Base-by-base conservation (phyloP, 2,888 invertebrate genomes). In the Patella pellucida region DNA sequence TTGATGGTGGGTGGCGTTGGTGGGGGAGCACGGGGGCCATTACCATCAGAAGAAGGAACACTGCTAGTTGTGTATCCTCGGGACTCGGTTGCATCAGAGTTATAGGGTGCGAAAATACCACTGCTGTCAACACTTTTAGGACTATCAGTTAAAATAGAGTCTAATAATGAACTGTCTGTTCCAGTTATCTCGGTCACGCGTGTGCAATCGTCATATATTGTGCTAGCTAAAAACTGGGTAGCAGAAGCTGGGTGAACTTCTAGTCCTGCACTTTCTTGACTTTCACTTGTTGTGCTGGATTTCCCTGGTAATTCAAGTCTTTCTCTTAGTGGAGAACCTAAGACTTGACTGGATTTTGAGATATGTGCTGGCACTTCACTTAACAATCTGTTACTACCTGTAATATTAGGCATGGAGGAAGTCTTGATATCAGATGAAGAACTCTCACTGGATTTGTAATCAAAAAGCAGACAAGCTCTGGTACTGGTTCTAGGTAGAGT, bases 131-230 rank as follows among this genome's bases (percentile, higher is more conserved):
- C 84, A 78, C 86, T 87, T 76, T 84, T 82, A 9, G 88, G 87
- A 78, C 87, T 87, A 80, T 86, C 86, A 14, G 88, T 88, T 31
- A 88, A 82, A 51, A 86, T 85, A 1, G 86, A 86, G 79, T 87
- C 86, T 78, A 78, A 51, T 79, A 79, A 56, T 19, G 62, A 62
- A 23, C 62, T 62, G 23, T 62, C 62, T 14, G 19, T 23, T 5
- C 19, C 23, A 23, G 62, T 23, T 12, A 62, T 23, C 19, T 62
- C 62, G 14, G 62, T 62, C 19, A 62, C 62, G 11, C 62, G 62
- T 11, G 62, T 62, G 23, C 19, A 62, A 23, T 62, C 62, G 14
- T 62, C 23, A 19, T 62, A 62, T 11, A 62, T 62, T 11, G 62
- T 62, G 23, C 62, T 62, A 62, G 62, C 62, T 62, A 62, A 62